phyloP scores from a whole-genome alignment of 2,797 vertebrate genomes.

The Tympanoctomys barrerae region DNA sequence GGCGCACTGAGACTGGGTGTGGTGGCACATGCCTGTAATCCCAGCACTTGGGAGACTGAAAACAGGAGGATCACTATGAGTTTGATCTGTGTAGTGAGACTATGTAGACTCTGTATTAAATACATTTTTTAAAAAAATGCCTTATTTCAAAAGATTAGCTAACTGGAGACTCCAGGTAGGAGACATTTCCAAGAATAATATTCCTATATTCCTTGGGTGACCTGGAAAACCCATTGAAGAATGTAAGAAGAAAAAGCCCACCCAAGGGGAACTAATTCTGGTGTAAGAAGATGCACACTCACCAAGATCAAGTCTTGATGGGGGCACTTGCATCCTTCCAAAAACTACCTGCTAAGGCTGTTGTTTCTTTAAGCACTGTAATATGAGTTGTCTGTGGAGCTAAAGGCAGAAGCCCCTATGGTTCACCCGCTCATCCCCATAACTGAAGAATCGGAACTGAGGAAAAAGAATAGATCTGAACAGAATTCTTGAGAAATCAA shows the following conservation, averaged over 20 bases:
- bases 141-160: slow-evolving; percentile 28
- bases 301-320: background rate
- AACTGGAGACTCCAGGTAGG: background rate
- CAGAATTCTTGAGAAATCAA: slow-evolving; percentile 47
- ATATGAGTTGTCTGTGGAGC: background rate
- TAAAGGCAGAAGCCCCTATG: slow-evolving; percentile 34
- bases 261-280: background rate
- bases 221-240: background rate
- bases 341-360: background rate
- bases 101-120: no score
- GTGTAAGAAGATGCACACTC: rapidly evolving
- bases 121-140: background rate
- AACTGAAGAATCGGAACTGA: slow-evolving; percentile 48
- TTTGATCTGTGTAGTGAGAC: no score
- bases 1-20: no score
- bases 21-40: no score
- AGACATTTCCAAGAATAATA: slow-evolving; percentile 3
- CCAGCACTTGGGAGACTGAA: no score
- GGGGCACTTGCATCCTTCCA: background rate
- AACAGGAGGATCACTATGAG: no score
- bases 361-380: background rate
- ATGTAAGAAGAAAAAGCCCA: background rate
- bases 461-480: slow-evolving; percentile 15
- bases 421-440: slow-evolving; percentile 37
- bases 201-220: background rate